Evolutionary conservation across 2,113 vertebrate genomes (phyloP).

Genomic region (Podarcis cretensis): DNA sequence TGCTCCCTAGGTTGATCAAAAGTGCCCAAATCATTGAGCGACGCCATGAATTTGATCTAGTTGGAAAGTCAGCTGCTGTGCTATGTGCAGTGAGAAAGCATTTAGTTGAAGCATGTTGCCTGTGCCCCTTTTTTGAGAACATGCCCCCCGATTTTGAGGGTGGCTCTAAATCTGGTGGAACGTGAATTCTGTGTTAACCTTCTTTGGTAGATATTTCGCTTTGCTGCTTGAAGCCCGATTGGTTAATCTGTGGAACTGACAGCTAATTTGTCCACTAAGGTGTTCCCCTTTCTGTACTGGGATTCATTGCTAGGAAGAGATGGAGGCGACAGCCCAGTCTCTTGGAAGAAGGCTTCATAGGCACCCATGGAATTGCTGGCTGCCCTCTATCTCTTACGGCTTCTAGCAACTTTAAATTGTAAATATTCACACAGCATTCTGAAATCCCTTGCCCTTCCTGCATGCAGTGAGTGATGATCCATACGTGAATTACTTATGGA

Average conservation of each 20-base stretch:
- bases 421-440: neutral
- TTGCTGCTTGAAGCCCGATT: neutral
- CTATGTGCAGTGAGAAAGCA: no score
- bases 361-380: neutral
- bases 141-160: no score
- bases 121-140: neutral
- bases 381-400: neutral
- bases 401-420: neutral
- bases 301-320: neutral
- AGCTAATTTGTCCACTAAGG: neutral
- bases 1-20: neutral
- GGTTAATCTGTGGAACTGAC: neutral
- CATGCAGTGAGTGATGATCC: neutral
- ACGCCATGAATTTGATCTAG: neutral
- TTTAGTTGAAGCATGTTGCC: neutral
- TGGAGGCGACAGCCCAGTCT: neutral
- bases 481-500: neutral
- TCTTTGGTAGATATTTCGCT: neutral
- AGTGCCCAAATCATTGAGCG: neutral
- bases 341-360: neutral
- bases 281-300: neutral
- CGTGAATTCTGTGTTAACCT: neutral
- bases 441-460: neutral
- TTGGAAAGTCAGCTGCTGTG: neutral
- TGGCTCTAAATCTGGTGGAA: neutral